These are phyloP conservation scores for Neuroterus valhalla DNA, from an alignment of 1,140 invertebrate species.

Conservation along the genomic window DNA sequence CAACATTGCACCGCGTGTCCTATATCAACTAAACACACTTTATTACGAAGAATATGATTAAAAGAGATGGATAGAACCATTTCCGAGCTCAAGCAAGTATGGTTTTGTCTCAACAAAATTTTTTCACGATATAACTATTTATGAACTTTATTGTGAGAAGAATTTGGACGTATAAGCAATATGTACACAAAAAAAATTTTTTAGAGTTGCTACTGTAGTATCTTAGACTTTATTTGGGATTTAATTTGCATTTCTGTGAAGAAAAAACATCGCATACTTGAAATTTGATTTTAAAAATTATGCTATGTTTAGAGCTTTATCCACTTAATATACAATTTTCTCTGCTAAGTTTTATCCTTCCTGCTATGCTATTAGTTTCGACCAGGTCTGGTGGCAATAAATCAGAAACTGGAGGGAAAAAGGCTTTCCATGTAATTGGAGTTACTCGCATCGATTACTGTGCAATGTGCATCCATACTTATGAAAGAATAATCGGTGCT, in stretches of 20 bases:
- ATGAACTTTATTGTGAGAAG: no score
- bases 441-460: conserved; percentile 8
- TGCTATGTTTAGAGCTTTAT: no score
- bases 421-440: conserved; percentile 24
- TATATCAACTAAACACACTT: conserved; percentile 7
- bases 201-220: no score
- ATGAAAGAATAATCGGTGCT: conserved; percentile 13
- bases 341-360: neutral
- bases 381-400: neutral
- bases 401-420: neutral
- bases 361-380: neutral
- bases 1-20: neutral
- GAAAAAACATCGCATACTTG: no score
- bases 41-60: neutral
- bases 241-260: no score
- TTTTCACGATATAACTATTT: no score
- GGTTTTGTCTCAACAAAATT: no score
- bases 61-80: neutral
- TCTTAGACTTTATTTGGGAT: no score
- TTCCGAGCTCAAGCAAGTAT: neutral
- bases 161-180: no score
- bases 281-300: no score
- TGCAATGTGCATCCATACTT: neutral
- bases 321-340: no score
- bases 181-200: no score